A percentile compares a stretch with the other conserved stretches of the same genome.
These are phyloP conservation scores for Dendrocopos noguchii DNA, from an alignment of 2,113 vertebrate species.

Conservation along the genomic window DNA sequence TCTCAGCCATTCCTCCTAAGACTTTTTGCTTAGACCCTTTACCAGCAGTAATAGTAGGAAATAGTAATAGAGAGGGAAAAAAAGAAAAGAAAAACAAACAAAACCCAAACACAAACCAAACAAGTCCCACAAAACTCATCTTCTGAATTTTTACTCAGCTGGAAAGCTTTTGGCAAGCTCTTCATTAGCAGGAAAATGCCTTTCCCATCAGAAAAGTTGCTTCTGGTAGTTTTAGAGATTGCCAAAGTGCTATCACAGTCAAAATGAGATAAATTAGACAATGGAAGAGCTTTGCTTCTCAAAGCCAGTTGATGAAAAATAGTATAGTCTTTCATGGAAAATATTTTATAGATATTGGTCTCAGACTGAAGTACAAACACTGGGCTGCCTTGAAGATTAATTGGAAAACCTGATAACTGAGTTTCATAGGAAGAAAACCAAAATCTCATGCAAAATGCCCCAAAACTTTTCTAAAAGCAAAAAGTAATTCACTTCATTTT, in stretches of 20 bases:
- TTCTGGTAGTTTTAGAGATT: neutral
- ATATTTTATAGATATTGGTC: neutral
- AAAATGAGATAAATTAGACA: neutral
- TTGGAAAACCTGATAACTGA: neutral
- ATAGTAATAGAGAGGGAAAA: no score
- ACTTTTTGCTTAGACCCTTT: no score
- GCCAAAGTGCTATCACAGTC: neutral
- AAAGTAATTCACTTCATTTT: no score
- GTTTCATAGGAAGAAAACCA: neutral
- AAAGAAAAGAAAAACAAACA: neutral
- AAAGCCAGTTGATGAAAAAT: neutral
- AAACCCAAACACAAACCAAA: no score
- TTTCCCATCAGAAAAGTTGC: neutral
- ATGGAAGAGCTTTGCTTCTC: neutral
- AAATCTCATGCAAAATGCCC: no score
- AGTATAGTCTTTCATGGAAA: neutral
- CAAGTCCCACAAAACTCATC: neutral
- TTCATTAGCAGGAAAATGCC: neutral
- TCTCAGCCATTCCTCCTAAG: no score
- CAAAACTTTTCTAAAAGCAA: no score
- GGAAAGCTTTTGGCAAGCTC: neutral
- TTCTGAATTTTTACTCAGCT: neutral
- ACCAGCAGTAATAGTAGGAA: no score
- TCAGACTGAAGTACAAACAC: neutral
- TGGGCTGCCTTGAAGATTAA: neutral